phyloP scores from a whole-genome alignment of 2,888 invertebrate genomes.

The Timema podura region DNA sequence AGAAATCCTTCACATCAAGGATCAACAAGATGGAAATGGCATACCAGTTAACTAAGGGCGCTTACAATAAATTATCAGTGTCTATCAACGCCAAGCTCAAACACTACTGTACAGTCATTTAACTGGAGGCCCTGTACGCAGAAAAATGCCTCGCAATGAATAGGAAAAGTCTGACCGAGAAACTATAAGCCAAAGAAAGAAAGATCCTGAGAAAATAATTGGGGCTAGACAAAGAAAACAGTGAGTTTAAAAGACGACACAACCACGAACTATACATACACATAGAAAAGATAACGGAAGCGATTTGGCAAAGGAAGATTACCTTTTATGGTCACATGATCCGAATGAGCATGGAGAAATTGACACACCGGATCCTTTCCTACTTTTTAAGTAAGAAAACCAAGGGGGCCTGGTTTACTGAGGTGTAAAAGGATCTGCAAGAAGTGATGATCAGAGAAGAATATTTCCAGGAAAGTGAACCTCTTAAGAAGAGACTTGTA shows the following conservation, averaged over 20 bases:
- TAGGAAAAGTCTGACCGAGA: conserved; percentile 15
- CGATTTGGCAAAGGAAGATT: not conserved
- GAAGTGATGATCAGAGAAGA: conserved; percentile 8
- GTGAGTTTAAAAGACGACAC: not conserved
- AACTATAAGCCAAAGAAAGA: conserved; percentile 14
- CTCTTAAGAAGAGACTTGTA: conserved; percentile 4
- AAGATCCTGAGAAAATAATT: conserved; percentile 3
- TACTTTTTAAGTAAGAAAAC: not conserved
- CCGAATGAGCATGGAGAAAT: not conserved
- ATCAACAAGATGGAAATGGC: conserved; percentile 11
- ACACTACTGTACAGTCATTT: conserved; percentile 12
- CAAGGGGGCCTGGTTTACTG: conserved; percentile 1
- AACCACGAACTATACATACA: not conserved
- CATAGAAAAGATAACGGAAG: not conserved
- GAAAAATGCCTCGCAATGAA: conserved; percentile 10
- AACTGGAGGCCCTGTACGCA: conserved; percentile 16
- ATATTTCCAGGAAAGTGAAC: not conserved
- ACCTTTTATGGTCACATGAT: not conserved
- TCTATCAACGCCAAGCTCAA: not conserved
- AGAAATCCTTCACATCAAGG: conserved; percentile 1
- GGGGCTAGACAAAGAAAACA: not conserved
- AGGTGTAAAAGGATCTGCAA: not conserved
- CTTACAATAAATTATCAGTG: not conserved
- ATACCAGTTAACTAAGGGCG: conserved; percentile 9
- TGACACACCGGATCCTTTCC: not conserved